Evolutionary conservation across 2,113 vertebrate species (phyloP).

Genomic region (Aix galericulata): DNA sequence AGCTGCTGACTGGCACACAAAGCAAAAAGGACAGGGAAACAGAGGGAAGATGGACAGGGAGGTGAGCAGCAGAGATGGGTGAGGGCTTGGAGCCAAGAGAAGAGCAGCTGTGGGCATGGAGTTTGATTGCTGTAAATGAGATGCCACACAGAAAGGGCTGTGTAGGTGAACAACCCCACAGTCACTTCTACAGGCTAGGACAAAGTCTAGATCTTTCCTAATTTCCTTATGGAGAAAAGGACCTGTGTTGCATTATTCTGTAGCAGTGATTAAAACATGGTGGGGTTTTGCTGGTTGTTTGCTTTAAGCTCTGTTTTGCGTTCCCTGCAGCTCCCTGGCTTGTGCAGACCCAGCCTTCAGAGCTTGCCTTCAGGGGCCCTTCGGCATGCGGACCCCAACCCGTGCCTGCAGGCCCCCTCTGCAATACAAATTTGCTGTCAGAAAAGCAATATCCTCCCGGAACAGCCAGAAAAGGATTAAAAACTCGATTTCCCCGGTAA

Average conservation of each 20-base stretch:
- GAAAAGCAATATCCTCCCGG: background rate
- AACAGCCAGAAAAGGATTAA: background rate
- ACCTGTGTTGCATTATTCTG: accelerated
- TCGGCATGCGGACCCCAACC: accelerated
- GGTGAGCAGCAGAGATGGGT: background rate
- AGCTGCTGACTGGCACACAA: background rate
- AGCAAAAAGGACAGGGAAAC: background rate
- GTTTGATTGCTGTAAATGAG: background rate
- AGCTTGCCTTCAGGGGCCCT: background rate
- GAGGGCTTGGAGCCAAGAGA: background rate
- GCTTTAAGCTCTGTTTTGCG: background rate
- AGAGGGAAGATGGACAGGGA: background rate
- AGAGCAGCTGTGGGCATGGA: background rate
- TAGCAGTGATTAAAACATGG: background rate
- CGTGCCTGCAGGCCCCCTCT: background rate
- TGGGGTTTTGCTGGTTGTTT: background rate
- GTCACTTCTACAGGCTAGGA: background rate
- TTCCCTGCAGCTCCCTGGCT: background rate
- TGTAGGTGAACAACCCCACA: background rate
- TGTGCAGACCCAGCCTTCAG: background rate
- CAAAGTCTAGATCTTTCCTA: background rate
- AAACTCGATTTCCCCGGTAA: background rate
- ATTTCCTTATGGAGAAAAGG: no score
- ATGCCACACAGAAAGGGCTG: background rate
- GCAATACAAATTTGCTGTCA: background rate